Evolutionary conservation across 2,888 invertebrate genomes (phyloP).

Genomic region (Resseliella maxima): DNA sequence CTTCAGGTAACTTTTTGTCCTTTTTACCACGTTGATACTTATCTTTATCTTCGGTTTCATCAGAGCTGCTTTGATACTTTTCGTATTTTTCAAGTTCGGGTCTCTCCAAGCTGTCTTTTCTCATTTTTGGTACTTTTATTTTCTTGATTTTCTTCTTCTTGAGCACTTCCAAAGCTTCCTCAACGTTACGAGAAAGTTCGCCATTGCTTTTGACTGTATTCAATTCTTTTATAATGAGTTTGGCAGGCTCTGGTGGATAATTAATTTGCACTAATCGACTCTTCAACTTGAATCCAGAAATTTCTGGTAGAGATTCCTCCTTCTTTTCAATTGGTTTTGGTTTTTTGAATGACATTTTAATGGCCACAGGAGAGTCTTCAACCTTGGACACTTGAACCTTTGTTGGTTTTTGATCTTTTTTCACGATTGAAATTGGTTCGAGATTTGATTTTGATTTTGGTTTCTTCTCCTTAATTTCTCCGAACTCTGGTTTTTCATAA

Average conservation of each 20-base stretch:
- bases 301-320: constrained; percentile 71
- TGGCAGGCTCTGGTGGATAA: constrained; percentile 73
- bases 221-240: constrained; percentile 70
- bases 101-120: constrained; percentile 72
- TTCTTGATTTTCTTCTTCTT: constrained; percentile 71
- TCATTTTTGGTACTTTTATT: constrained; percentile 70
- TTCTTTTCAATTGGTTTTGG: constrained; percentile 67
- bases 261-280: constrained; percentile 76
- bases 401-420: constrained; percentile 71
- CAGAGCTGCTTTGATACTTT: constrained; percentile 59
- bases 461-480: constrained; percentile 61
- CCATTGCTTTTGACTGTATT: constrained; percentile 74
- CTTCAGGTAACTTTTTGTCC: constrained; percentile 56
- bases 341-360: constrained; percentile 72
- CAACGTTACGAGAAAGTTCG: constrained; percentile 76
- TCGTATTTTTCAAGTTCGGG: constrained; percentile 63
- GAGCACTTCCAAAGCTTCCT: constrained; percentile 75
- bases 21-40: constrained; percentile 57
- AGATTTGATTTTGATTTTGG: constrained; percentile 61
- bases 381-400: constrained; percentile 73
- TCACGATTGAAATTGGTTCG: constrained; percentile 58
- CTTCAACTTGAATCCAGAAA: constrained; percentile 70
- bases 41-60: constrained; percentile 58
- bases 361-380: constrained; percentile 71
- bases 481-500: constrained; percentile 64